Evolutionary conservation across 2,113 vertebrate genomes (phyloP).

Genomic region (Herpetotheres cachinnans): DNA sequence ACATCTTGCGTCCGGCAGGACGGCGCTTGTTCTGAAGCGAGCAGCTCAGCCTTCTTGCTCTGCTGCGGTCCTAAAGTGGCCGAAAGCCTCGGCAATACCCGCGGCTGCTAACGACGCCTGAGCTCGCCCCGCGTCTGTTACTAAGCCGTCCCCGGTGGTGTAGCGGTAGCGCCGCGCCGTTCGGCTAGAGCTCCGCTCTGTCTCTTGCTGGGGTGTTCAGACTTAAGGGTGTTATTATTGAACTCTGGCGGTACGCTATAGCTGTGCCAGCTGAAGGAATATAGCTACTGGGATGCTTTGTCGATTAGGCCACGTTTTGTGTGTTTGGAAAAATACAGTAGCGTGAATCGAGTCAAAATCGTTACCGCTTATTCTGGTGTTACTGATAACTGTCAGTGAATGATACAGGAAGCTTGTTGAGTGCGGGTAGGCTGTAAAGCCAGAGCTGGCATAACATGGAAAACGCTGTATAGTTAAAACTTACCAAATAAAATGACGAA

Average conservation of each 20-base stretch:
- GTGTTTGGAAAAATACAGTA: rapidly evolving
- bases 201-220: rapidly evolving
- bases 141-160: rapidly evolving
- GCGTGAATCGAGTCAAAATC: rapidly evolving
- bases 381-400: too few species aligned
- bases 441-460: background rate
- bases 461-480: background rate
- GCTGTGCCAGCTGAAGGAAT: background rate
- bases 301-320: background rate
- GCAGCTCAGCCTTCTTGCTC: background rate
- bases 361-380: rapidly evolving
- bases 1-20: rapidly evolving
- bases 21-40: background rate
- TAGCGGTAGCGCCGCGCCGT: rapidly evolving
- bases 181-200: rapidly evolving
- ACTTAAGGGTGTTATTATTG: rapidly evolving
- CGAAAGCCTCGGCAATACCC: background rate
- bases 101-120: rapidly evolving
- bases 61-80: background rate
- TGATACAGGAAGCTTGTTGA: background rate
- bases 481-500: background rate
- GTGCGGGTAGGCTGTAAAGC: background rate
- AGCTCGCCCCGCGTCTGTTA: rapidly evolving
- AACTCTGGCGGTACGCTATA: rapidly evolving
- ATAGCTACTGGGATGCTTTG: background rate